Base-by-base conservation (phyloP, 2,113 vertebrate species). In the Ictalurus punctatus region DNA sequence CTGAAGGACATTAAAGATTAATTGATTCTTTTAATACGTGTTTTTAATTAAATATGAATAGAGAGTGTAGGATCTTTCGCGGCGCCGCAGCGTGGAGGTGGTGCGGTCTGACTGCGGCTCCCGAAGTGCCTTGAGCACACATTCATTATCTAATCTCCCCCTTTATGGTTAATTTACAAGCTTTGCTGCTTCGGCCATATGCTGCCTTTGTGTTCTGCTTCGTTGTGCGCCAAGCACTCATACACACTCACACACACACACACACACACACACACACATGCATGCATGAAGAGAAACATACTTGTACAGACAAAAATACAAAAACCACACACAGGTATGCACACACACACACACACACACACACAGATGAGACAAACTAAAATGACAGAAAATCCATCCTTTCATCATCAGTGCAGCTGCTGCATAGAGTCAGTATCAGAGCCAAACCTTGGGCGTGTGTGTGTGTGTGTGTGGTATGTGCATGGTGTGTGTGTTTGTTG, bases 121-220 rank as follows among this genome's bases (percentile, higher is more conserved):
- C 88, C 90, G 54, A 92, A 59, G 85, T 90, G 92, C 88, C 92
- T 91, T 92, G 93, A 94, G 92, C 91, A 90, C 94, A 94, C 93
- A 93, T 94, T 95, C 94, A 95, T 96, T 95, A 95, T 95, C 94
- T 95, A 95, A 96, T 95, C 94, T 95, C 86, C 93, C 93, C 93
- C 94, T 95, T 95, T 95, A 95, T 96, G 94, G 94, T 95, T 95
- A 94, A 95, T 96, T 95, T 95, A 96, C 94, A 94, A 93, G 93
- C 94, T 93, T 92, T 91, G 92, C 94, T 89, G 93, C 93, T 93
- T 89, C 86, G 91, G 91, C 95, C 95, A 95, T 95, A 95, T 95
- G 95, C 92, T 93, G 91, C 92, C 92, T 95, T 96, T 96, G 94
- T 94, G 92, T 93, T 83, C 69, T n/a, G 40, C 44, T 37, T 56